phyloP scores from a whole-genome alignment of 2,113 vertebrate species.

The Crotalus helleri region DNA sequence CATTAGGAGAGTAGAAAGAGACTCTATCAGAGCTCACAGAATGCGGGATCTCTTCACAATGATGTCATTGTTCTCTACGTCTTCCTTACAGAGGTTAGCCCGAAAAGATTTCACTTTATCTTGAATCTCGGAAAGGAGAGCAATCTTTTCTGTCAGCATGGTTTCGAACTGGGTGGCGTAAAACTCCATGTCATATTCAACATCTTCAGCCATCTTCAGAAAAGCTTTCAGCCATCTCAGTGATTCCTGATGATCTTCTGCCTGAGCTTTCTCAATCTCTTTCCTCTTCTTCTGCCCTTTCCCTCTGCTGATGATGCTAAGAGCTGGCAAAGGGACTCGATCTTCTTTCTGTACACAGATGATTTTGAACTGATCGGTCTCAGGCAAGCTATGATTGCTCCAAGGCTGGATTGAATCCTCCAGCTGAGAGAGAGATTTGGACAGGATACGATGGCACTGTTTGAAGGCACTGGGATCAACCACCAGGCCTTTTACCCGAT shows the following conservation, averaged over 20 bases:
- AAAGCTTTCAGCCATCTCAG: background rate
- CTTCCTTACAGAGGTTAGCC: slow-evolving; percentile 40
- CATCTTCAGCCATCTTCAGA: slow-evolving; percentile 24
- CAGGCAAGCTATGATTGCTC: background rate
- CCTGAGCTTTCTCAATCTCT: background rate
- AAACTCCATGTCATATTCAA: slow-evolving; percentile 35
- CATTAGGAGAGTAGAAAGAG: background rate
- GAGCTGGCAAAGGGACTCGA: background rate
- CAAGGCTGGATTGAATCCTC: background rate
- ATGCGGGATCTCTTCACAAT: background rate
- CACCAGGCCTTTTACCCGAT: slow-evolving; percentile 63
- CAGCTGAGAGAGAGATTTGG: background rate
- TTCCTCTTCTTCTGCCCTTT: slow-evolving; percentile 24
- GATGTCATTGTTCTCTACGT: slow-evolving; percentile 10
- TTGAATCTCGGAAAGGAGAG: slow-evolving; percentile 46
- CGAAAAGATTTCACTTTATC: slow-evolving; percentile 53
- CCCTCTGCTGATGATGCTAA: background rate
- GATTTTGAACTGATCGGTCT: background rate
- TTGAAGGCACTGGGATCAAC: slow-evolving; percentile 9
- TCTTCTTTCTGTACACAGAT: background rate
- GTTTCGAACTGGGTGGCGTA: slow-evolving; percentile 50
- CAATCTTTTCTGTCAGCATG: slow-evolving; percentile 56
- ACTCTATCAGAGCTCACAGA: background rate
- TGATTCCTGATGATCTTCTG: slow-evolving; percentile 7
- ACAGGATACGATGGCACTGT: background rate